Conservation (phyloP, 1,140 invertebrate species). For the Bombus breviceps region DNA sequence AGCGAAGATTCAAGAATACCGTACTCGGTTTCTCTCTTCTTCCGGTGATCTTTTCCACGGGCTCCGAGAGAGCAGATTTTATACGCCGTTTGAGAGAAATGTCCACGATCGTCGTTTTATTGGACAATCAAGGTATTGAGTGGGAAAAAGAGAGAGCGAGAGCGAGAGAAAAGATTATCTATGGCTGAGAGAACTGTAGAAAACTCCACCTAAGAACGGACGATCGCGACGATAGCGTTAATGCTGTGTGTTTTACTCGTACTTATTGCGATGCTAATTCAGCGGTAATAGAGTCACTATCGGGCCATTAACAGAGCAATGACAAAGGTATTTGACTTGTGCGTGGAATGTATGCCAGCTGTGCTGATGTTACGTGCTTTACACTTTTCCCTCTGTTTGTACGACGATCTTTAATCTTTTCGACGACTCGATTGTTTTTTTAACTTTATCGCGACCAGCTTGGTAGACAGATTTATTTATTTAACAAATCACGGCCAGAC, state of each 20-base stretch:
- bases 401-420: background rate
- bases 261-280: slow-evolving; percentile 33
- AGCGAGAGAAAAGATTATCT: background rate
- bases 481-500: no score
- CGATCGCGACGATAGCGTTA: slow-evolving; percentile 3
- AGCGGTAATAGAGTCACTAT: slow-evolving; percentile 35
- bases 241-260: slow-evolving; percentile 15
- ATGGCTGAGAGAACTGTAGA: background rate
- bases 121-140: slow-evolving; percentile 46
- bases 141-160: background rate
- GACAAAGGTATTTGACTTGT: slow-evolving; percentile 39
- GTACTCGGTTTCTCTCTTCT: slow-evolving; percentile 40
- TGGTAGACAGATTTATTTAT: background rate
- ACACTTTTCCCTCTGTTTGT: background rate
- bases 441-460: background rate
- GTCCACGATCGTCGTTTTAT: slow-evolving; percentile 46
- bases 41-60: slow-evolving; percentile 37
- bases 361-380: no score
- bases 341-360: background rate
- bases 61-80: slow-evolving; percentile 33
- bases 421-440: background rate
- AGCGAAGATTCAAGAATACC: slow-evolving; percentile 32
- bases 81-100: slow-evolving; percentile 44
- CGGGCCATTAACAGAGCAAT: slow-evolving; percentile 2
- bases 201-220: background rate